Conservation (phyloP, 2,888 invertebrate genomes). For the Bugulina stolonifera region DNA sequence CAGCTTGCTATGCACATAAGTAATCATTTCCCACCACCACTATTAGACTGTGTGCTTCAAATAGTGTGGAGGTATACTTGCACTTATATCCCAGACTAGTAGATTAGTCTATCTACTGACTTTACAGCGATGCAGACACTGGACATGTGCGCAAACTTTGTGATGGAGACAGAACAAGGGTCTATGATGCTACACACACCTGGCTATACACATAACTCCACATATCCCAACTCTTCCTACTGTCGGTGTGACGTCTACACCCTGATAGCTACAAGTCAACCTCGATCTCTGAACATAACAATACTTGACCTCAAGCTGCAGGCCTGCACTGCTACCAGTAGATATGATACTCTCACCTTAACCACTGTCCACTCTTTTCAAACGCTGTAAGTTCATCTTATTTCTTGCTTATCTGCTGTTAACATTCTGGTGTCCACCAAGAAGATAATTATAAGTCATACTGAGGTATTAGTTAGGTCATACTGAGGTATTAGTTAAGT, state of each 20-base stretch:
- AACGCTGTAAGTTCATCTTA: background rate
- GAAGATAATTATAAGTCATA: too few species aligned
- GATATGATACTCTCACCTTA: background rate
- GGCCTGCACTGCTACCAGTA: background rate
- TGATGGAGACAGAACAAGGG: background rate
- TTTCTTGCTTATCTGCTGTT: background rate
- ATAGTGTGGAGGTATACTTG: too few species aligned
- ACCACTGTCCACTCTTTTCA: background rate
- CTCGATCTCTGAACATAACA: background rate
- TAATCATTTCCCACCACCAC: too few species aligned
- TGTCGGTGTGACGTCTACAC: background rate
- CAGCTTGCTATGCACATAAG: too few species aligned
- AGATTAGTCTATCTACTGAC: too few species aligned
- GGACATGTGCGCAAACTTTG: constrained; percentile 12
- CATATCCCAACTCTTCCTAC: background rate
- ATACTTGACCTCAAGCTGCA: background rate
- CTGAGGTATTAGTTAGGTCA: too few species aligned
- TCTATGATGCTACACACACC: background rate
- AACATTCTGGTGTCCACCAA: too few species aligned
- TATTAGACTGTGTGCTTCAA: too few species aligned
- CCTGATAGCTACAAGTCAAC: too few species aligned
- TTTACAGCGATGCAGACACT: background rate
- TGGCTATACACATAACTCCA: background rate
- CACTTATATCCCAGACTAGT: too few species aligned
- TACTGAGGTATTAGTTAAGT: too few species aligned